Percentiles rank a stretch among this genome's conserved stretches.
Evolutionary conservation across 2,888 invertebrate species (phyloP).

Genomic region (Pterostichus niger): DNA sequence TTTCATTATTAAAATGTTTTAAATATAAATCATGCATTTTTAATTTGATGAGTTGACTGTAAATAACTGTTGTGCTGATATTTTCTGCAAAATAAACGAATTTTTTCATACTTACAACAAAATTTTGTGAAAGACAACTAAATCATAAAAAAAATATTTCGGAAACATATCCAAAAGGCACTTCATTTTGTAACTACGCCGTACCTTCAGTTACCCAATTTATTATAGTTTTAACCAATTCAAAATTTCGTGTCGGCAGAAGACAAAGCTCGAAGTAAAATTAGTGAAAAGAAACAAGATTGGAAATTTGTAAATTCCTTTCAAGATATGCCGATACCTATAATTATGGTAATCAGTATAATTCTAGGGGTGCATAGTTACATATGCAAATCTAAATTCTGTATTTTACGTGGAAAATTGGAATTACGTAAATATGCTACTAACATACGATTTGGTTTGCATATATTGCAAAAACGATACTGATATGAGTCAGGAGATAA

Average conservation of each 20-base stretch:
- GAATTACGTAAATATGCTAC: constrained; percentile 47
- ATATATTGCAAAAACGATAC: constrained; percentile 20
- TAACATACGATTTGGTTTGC: neutral
- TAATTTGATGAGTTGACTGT: no score
- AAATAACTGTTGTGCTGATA: no score
- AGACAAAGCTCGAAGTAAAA: constrained; percentile 27
- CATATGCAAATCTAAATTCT: constrained; percentile 50
- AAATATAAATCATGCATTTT: no score
- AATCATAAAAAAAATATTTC: constrained; percentile 6
- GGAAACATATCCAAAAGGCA: constrained; percentile 15
- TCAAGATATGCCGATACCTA: constrained; percentile 45
- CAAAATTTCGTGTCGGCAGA: constrained; percentile 39
- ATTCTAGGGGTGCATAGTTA: constrained; percentile 53
- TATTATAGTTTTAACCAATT: constrained; percentile 50
- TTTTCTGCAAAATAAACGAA: no score
- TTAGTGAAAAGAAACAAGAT: constrained; percentile 55
- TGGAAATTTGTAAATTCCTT: constrained; percentile 52
- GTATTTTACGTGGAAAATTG: constrained; percentile 53
- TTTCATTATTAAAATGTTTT: no score
- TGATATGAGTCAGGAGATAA: constrained; percentile 3
- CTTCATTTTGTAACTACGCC: constrained; percentile 9
- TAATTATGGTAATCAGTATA: constrained; percentile 56
- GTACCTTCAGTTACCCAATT: constrained; percentile 25
- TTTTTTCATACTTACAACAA: constrained; percentile 1
- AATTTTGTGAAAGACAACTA: constrained; percentile 22